phyloP scores from a whole-genome alignment of 2,797 vertebrate genomes.

The Chelon labrosus region DNA sequence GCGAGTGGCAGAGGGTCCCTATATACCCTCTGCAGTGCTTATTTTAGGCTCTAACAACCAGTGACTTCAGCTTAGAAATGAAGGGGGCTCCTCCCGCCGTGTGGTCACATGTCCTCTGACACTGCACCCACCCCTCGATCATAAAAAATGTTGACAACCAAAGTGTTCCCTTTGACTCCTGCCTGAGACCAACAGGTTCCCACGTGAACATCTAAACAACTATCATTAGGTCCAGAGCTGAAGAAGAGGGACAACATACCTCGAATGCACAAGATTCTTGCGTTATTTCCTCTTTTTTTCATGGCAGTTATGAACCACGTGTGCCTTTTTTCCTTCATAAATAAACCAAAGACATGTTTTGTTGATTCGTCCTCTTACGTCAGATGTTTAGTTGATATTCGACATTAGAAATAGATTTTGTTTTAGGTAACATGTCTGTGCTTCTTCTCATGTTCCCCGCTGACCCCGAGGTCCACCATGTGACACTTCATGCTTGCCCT shows the following conservation, averaged over 20 bases:
- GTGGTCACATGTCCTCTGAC: constrained; percentile 70
- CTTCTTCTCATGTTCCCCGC: neutral
- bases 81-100: constrained; percentile 72
- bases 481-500: constrained; percentile 35
- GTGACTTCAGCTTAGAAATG: constrained; percentile 80
- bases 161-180: constrained; percentile 44
- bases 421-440: neutral
- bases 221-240: neutral
- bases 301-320: neutral
- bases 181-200: constrained; percentile 6
- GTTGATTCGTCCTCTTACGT: constrained; percentile 21
- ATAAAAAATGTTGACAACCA: constrained; percentile 75
- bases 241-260: constrained; percentile 5
- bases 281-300: constrained; percentile 11
- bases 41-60: constrained; percentile 91
- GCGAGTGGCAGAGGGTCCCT: constrained; percentile 59
- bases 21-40: constrained; percentile 85
- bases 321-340: constrained; percentile 4
- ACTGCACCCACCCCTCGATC: constrained; percentile 40
- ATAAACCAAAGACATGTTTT: constrained; percentile 25
- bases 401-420: neutral
- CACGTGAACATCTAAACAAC: constrained; percentile 44
- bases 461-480: constrained; percentile 29
- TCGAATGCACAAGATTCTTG: neutral
- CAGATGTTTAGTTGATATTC: neutral